phyloP scores from a whole-genome alignment of 2,888 invertebrate genomes.

The Pomacea canaliculata region DNA sequence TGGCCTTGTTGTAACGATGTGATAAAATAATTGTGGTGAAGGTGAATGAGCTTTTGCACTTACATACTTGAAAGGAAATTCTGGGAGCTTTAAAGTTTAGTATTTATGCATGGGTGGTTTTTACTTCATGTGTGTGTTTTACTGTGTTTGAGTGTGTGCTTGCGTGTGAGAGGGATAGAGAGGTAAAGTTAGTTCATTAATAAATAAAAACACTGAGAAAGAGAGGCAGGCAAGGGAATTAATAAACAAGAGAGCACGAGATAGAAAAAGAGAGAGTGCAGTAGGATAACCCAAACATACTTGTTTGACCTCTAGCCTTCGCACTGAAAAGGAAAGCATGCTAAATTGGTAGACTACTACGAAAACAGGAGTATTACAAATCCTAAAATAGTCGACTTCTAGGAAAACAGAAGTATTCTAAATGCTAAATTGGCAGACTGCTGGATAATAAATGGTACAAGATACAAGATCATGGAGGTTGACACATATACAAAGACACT shows the following conservation, averaged over 20 bases:
- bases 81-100: background rate
- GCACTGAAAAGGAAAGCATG: too few relatives aligned
- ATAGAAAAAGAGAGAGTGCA: background rate
- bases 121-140: background rate
- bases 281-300: too few relatives aligned
- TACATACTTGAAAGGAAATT: background rate
- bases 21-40: background rate
- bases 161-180: background rate
- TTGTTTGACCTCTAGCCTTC: too few relatives aligned
- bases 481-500: too few relatives aligned
- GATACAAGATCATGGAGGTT: too few relatives aligned
- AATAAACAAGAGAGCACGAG: slow-evolving; percentile 1
- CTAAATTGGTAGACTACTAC: too few relatives aligned
- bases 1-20: too few relatives aligned
- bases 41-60: background rate
- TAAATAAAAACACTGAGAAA: background rate
- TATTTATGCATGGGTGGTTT: background rate
- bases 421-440: too few relatives aligned
- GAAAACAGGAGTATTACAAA: too few relatives aligned
- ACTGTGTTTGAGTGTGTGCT: background rate
- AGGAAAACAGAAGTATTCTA: too few relatives aligned
- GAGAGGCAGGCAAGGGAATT: background rate
- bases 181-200: background rate
- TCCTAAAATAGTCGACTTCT: too few relatives aligned
- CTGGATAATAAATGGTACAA: too few relatives aligned